These are phyloP conservation scores for Craseonycteris thonglongyai DNA, from an alignment of 2,113 vertebrate genomes.

Conservation along the genomic window DNA sequence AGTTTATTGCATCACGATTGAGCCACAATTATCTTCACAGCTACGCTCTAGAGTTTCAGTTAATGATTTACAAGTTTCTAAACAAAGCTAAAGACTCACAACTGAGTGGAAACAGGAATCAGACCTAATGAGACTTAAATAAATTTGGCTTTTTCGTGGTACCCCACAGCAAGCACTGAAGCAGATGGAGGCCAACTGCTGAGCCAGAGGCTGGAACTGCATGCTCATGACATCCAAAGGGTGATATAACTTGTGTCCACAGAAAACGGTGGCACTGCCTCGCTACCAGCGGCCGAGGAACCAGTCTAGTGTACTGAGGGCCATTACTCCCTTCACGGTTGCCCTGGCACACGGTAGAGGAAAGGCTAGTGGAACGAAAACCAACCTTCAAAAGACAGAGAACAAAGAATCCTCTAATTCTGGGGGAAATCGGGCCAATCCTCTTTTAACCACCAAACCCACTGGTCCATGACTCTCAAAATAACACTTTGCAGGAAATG, in stretches of 20 bases:
- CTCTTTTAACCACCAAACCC: neutral
- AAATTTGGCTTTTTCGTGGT: neutral
- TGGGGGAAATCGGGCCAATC: neutral
- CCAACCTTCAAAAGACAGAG: slow-evolving; percentile 1
- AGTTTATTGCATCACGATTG: slow-evolving; percentile 72
- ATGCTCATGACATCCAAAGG: neutral
- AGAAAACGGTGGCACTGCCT: neutral
- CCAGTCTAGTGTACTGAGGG: neutral
- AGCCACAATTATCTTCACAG: slow-evolving; percentile 76
- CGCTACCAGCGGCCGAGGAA: neutral
- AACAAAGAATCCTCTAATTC: neutral
- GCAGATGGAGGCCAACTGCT: neutral
- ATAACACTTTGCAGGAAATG: slow-evolving; percentile 16
- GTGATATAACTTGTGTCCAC: neutral
- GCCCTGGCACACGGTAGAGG: neutral
- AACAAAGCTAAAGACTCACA: slow-evolving; percentile 63
- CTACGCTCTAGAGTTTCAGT: slow-evolving; percentile 71
- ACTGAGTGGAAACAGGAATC: slow-evolving; percentile 37
- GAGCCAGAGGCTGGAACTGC: neutral
- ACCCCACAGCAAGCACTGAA: neutral
- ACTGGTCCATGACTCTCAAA: neutral
- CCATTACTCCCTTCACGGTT: neutral
- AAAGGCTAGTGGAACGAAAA: neutral
- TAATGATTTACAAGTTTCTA: slow-evolving; percentile 76
- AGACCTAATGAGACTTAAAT: slow-evolving; percentile 56